Conservation (phyloP, 2,797 vertebrate genomes). For the Limosa lapponica region DNA sequence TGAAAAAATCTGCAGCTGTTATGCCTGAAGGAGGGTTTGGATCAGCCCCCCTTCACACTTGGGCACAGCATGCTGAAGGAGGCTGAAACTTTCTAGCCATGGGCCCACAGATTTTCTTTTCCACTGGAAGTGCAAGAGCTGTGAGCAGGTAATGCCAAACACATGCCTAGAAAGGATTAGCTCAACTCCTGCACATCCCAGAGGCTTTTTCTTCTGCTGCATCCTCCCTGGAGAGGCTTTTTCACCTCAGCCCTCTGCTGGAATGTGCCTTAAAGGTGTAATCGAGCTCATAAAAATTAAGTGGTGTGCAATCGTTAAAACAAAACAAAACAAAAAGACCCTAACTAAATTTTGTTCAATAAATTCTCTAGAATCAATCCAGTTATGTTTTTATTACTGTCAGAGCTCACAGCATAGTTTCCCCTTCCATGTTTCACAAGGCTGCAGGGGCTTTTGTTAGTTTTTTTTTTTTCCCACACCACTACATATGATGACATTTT, state of each 20-base stretch:
- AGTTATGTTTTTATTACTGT: conserved; percentile 46
- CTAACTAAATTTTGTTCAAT: conserved; percentile 48
- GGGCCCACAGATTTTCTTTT: neutral
- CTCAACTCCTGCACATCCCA: conserved; percentile 37
- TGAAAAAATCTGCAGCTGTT: neutral
- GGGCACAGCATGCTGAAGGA: neutral
- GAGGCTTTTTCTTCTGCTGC: conserved; percentile 45
- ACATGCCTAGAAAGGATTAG: conserved; percentile 43
- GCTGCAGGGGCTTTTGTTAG: conserved; percentile 9
- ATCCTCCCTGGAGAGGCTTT: conserved; percentile 45
- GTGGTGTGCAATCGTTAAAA: conserved; percentile 18
- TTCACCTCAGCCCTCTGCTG: conserved; percentile 50
- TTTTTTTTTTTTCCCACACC: neutral
- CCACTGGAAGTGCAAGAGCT: neutral
- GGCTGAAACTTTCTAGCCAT: neutral
- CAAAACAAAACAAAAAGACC: conserved; percentile 23
- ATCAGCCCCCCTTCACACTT: neutral
- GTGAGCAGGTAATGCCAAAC: conserved; percentile 5
- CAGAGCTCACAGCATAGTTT: conserved; percentile 19
- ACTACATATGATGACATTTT: neutral
- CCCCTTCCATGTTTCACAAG: neutral
- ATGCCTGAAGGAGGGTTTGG: neutral
- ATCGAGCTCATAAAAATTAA: conserved; percentile 66
- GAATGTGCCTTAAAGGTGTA: conserved; percentile 55
- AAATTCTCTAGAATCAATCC: conserved; percentile 45